Evolutionary conservation across 2,113 vertebrate species (phyloP), one percentile per base, ranked within the genome.

Genomic region (mouse (Mus musculus)): DNA sequence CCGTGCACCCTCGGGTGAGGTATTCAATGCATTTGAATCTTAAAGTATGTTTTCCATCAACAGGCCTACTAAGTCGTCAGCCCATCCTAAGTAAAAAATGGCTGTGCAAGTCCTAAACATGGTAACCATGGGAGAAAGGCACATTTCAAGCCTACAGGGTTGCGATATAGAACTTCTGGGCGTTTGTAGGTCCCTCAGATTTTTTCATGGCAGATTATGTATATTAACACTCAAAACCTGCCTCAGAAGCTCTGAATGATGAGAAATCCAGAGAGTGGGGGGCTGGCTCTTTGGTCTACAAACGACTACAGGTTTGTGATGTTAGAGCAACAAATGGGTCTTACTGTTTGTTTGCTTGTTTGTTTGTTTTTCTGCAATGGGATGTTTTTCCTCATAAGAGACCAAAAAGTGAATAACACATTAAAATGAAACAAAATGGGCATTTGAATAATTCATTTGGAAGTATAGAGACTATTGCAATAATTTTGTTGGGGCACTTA

Each of bases 251-350:
- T 93, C 71, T 91, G 65, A 22, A 5, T 75, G 33, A 63, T 94
- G 52, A 92, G 56, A 84, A 96, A 96, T 56, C 36, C 65, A 77
- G 22, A 36, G 1, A 96, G 11, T 92, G 2, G 95, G 22, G 94
- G 52, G 5, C 82, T 88, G 69, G 2, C 69, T 91, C 49, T 92
- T 93, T 90, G 52, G 24, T 36, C 75, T 26, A 26, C 61, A 52
- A 86, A 63, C 46, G 52, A 39, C n/a, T 93, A 77, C 11, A 73
- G 71, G 5, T 52, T 77, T 81, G 22, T 11, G 30, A 39, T 84
- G 52, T 93, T 56, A 96, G 88, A 96, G 88, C 28, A 95, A 28
- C 26, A 87, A 93, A 73, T 89, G 11, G 46, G 0, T 88, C 12
- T 71, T 24, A 76, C 16, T n/a, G 14, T 33, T 71, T 24, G 9